Percentiles rank a stretch among this genome's conserved stretches.
Evolutionary conservation across 2,113 vertebrate genomes (phyloP).

Genomic region (Penelope pileata): DNA sequence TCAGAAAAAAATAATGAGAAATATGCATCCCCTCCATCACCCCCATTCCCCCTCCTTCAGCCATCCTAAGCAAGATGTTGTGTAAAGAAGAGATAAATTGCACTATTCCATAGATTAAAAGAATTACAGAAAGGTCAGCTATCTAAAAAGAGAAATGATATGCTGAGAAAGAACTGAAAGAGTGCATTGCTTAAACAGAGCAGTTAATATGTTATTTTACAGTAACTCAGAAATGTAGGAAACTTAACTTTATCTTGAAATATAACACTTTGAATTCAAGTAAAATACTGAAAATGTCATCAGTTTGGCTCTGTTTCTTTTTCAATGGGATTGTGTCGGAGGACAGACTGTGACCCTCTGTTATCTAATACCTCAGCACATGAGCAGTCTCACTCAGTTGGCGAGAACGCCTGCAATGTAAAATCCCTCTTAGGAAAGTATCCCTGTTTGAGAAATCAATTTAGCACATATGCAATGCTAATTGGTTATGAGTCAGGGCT

Average conservation of each 20-base stretch:
- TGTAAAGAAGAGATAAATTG: slow-evolving; percentile 55
- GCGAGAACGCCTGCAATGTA: neutral
- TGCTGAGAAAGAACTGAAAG: neutral
- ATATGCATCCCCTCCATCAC: neutral
- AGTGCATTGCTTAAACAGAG: neutral
- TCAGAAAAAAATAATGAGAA: slow-evolving; percentile 61
- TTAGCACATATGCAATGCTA: slow-evolving; percentile 10
- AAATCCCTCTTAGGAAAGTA: neutral
- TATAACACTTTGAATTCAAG: neutral
- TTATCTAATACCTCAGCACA: neutral
- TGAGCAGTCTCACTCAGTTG: neutral
- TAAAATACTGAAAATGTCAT: neutral
- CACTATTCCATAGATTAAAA: slow-evolving; percentile 28
- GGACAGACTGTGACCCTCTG: neutral
- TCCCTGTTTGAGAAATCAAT: neutral
- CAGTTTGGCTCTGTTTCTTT: neutral
- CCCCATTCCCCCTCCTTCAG: neutral
- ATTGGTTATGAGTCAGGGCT: slow-evolving; percentile 28
- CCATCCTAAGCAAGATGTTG: slow-evolving; percentile 16
- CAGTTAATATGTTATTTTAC: slow-evolving; percentile 62
- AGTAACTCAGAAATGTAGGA: slow-evolving; percentile 41
- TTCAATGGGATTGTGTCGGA: neutral
- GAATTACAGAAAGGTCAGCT: slow-evolving; percentile 58
- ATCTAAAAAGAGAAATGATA: slow-evolving; percentile 56
- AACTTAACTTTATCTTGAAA: slow-evolving; percentile 21